These are phyloP conservation scores for Telmatochromis sp. DNA, from an alignment of 2,113 vertebrate genomes.

Conservation along the genomic window DNA sequence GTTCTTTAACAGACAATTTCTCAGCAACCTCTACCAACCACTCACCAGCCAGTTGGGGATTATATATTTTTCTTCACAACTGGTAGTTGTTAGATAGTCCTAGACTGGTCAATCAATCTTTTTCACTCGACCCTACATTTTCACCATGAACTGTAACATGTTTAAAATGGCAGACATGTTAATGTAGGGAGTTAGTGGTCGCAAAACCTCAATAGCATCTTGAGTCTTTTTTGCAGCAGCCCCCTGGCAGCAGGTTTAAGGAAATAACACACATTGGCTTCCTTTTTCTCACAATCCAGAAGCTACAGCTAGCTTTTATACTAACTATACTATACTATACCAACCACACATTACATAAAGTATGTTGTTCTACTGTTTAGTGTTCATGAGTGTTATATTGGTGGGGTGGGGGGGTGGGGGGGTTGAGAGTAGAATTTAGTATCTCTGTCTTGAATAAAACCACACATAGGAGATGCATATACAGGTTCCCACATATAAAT, in stretches of 20 bases:
- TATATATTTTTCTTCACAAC: neutral
- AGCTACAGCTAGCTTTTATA: neutral
- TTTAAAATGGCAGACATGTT: neutral
- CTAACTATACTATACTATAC: neutral
- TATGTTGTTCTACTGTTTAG: neutral
- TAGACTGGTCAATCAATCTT: neutral
- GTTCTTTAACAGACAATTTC: neutral
- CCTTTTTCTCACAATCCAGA: neutral
- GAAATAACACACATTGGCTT: neutral
- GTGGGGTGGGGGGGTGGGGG: no score
- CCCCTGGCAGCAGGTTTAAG: neutral
- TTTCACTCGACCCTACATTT: neutral
- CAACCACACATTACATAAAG: neutral
- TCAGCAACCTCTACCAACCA: neutral
- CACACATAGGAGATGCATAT: neutral
- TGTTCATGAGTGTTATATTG: neutral
- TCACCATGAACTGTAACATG: neutral
- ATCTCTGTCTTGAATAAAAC: neutral
- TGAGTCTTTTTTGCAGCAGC: neutral
- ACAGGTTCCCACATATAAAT: neutral
- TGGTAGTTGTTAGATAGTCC: neutral
- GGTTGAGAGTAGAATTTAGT: neutral
- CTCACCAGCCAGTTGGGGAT: neutral
- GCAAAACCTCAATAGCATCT: fast-evolving
- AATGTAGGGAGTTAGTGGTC: neutral